A percentile compares a stretch with the other conserved stretches of the same genome.
phyloP scores from a whole-genome alignment of 1,140 invertebrate genomes.

The Agrypnia vestita region DNA sequence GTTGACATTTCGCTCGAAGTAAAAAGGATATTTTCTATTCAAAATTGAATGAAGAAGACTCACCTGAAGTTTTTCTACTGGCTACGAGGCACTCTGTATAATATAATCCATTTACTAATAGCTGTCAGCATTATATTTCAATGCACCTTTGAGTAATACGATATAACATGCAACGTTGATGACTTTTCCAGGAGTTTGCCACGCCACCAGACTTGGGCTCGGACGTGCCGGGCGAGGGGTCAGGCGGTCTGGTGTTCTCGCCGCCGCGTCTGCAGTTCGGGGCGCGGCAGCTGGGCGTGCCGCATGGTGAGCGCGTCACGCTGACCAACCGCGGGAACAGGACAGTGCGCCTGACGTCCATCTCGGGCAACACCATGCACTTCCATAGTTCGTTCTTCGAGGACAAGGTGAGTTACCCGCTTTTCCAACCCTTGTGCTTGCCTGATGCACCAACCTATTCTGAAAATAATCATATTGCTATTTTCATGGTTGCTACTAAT shows the following conservation, averaged over 20 bases:
- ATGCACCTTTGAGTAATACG: no score
- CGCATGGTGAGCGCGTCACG: constrained; percentile 55
- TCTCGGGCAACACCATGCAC: constrained; percentile 89
- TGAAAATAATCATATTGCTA: no score
- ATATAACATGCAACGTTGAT: not conserved
- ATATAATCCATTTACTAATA: no score
- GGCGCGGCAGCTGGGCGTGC: constrained; percentile 51
- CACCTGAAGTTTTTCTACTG: no score
- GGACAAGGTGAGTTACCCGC: constrained; percentile 84
- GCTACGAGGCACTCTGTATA: not conserved
- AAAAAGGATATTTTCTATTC: no score
- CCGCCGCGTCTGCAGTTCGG: constrained; percentile 53
- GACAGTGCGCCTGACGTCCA: constrained; percentile 88
- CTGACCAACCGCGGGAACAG: constrained; percentile 73
- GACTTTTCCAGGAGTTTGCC: constrained; percentile 39
- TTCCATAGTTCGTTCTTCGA: constrained; percentile 96
- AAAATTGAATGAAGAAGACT: no score
- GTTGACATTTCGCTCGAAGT: no score
- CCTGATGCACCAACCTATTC: no score
- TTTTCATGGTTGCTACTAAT: no score
- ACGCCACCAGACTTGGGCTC: constrained; percentile 8
- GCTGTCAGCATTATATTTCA: no score
- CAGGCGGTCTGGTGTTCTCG: constrained; percentile 41
- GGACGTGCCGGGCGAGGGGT: constrained; percentile 32
- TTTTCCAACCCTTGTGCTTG: no score